Conservation (phyloP, 2,113 vertebrate genomes). For the Lagenorhynchus albirostris region DNA sequence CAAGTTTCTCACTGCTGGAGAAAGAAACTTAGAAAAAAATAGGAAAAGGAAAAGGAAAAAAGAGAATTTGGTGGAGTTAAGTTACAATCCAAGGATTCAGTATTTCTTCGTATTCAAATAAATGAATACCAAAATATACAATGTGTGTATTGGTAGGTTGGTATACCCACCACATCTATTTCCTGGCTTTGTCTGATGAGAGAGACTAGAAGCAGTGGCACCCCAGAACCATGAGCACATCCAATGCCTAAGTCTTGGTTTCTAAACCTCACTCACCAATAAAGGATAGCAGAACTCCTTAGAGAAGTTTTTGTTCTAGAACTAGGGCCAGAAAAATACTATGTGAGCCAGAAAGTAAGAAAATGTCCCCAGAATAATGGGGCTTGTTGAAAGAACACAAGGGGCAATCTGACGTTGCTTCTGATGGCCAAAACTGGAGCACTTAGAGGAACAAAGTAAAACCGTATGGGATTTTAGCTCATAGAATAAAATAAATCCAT, state of each 20-base stretch:
- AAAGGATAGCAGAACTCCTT: not conserved
- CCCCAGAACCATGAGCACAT: not conserved
- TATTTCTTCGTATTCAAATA: not conserved
- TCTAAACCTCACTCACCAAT: not conserved
- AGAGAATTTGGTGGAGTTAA: not conserved
- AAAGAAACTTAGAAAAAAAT: not conserved
- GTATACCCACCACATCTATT: not conserved
- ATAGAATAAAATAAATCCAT: not conserved
- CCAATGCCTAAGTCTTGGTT: not conserved
- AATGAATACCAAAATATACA: not conserved
- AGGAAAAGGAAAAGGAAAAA: not conserved
- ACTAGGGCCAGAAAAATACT: not conserved
- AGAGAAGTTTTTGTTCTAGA: not conserved
- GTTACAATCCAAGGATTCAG: not conserved
- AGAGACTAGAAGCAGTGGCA: not conserved
- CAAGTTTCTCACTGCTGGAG: not conserved
- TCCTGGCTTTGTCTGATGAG: not conserved
- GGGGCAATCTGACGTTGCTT: too few species aligned
- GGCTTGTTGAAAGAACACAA: not conserved
- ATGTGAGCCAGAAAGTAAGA: not conserved
- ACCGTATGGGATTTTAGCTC: not conserved
- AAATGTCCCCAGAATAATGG: not conserved
- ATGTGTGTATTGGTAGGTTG: not conserved
- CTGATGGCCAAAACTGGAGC: not conserved
- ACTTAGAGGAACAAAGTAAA: not conserved